Evolutionary conservation across 2,113 vertebrate genomes (phyloP), one percentile per base, ranked within the genome.

Genomic region (Albula goreensis): DNA sequence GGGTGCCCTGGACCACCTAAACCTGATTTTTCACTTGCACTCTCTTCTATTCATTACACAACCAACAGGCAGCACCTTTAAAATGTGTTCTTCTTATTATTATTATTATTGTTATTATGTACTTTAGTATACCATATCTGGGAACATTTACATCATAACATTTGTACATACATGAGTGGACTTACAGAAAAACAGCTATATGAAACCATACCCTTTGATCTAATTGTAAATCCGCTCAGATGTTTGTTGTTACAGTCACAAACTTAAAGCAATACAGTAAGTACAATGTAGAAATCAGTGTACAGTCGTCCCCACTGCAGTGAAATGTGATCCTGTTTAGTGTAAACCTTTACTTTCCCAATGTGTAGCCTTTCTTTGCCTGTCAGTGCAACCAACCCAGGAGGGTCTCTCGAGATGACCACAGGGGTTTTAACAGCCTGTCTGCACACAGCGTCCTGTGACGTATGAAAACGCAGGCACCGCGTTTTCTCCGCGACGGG

Each of bases 341-440:
- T 74, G 70, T 31, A 25, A 31, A 74, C 13, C 63, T 70, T 5
- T 3, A 22, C 19, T 84, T 52, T 63, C 49, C 63, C n/a, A 50
- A 78, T 57, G 74, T 79, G 84, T 77, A 57, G 84, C 78, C 56
- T 80, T 53, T 56, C 48, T 25, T 85, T 48, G 25, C 56, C 57
- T 13, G 12, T 5, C 85, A 31, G 53, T 25, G 77, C 51, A 48
- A 63, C 52, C 84, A 85, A 51, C 78, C 51, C 22, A 41, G 19
- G 60, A 2, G 78, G 84, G 77, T 49, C 13, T 77, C 31, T 50
- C 60, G 41, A 79, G 52, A 60, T 85, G 77, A 85, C 70, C 56
- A n/a, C 84, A 80, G 7, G 52, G 52, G 53, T 80, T 85, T 79
- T 81, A 80, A 63, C 25, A 19, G 60, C 53, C 78, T 41, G 78